Percentiles rank a stretch among this genome's conserved stretches.
Evolutionary conservation across 2,113 vertebrate genomes (phyloP).

Genomic region (Ancistrus triradiatus): DNA sequence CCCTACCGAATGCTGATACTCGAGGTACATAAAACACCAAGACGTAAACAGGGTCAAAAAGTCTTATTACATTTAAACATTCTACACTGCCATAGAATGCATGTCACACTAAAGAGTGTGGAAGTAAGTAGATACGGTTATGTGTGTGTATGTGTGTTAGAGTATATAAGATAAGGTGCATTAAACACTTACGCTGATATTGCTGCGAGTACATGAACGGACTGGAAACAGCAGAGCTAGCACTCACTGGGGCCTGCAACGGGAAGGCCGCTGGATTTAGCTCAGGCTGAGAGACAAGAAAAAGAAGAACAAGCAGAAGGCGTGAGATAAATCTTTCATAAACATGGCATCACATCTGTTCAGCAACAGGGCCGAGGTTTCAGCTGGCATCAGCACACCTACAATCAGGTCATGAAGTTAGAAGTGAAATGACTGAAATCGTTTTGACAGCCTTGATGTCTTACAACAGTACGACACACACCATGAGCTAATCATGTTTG

Average conservation of each 20-base stretch:
- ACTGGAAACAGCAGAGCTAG: slow-evolving; percentile 56
- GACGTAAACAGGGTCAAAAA: no score
- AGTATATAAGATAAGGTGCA: neutral
- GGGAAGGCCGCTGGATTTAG: slow-evolving; percentile 74
- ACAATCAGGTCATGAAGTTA: neutral
- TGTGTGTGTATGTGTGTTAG: neutral
- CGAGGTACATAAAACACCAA: no score
- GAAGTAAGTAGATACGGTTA: no score
- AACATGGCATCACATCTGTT: no score
- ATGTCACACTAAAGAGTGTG: no score
- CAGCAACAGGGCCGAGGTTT: neutral
- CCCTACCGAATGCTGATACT: no score
- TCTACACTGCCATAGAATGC: no score
- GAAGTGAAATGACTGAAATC: neutral
- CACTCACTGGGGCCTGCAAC: slow-evolving; percentile 58
- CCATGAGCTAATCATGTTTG: no score
- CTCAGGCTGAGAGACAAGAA: slow-evolving; percentile 67
- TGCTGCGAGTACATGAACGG: slow-evolving; percentile 72
- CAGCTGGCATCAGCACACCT: neutral
- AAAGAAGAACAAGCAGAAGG: neutral
- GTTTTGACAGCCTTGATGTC: neutral
- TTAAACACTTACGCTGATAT: slow-evolving; percentile 81
- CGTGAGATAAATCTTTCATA: neutral
- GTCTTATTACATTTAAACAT: no score
- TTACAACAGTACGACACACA: no score